Evolutionary conservation across 2,888 invertebrate species (phyloP), one percentile per base, ranked within the genome.

Genomic region (Heliconius sara): DNA sequence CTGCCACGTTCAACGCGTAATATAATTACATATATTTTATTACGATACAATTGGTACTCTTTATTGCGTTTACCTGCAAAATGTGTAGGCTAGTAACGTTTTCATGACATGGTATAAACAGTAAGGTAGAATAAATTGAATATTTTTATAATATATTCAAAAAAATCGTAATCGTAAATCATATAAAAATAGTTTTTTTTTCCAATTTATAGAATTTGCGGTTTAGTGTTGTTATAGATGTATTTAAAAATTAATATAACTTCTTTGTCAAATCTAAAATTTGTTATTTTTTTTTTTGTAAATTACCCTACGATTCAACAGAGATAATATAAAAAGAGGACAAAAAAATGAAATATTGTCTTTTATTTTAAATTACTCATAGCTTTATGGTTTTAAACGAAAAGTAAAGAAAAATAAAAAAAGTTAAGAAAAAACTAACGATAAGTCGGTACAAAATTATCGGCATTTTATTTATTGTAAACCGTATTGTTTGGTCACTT

Each of bases 121-220:
- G n/a, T 73, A 60, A 60, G 73, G 30, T 73, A 73, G 60, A 73
- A 73, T 60, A 73, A 73, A 72, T 22, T 66, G n/a, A 65, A 25
- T 73, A 57, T 77, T 73, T 73, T 73, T 73, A 73, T 73, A 72
- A 60, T 73, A 73, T 73, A 73, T 73, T 73, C 73, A 34, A 60
- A 57, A 57, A 73, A 57, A n/a, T 60, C 34, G n/a, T 73, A 73
- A 34, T 13, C 27, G 22, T 57, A 10, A 30, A 4, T 57, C 19
- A 22, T 25, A 27, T 47, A 73, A 16, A 71, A 25, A 60, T 34
- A 57, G 30, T 0, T n/a, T 57, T 34, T 34, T 19, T 57, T 73
- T 60, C 57, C 6, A 47, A 25, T 43, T 27, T 25, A 47, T 47
- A 25, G 47, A n/a, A 34, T 27, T 19, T 19, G 27, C 71, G 12